phyloP scores from a whole-genome alignment of 1,140 invertebrate species.

The Paraescarpia echinospica region DNA sequence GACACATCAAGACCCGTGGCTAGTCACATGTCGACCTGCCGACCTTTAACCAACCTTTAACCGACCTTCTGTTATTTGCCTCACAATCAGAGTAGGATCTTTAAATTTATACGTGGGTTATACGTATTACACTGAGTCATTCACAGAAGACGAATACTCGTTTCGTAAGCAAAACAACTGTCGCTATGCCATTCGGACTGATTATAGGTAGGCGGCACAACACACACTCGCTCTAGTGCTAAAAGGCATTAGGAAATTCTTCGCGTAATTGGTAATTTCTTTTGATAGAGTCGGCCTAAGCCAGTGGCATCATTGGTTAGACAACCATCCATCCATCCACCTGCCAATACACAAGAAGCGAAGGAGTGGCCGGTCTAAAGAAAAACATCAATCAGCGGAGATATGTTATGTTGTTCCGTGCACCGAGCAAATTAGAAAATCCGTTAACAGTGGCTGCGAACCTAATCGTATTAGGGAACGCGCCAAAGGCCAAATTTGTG shows the following conservation, averaged over 20 bases:
- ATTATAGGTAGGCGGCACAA: not conserved
- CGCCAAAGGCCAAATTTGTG: not conserved
- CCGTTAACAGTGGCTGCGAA: not conserved
- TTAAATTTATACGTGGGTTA: not conserved
- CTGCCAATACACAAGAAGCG: not conserved
- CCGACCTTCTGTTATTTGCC: not conserved
- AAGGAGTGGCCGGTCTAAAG: not conserved
- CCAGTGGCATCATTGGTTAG: not conserved
- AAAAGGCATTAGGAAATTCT: not conserved
- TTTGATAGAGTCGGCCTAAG: not conserved
- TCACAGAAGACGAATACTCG: not conserved
- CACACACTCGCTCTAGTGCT: too few relatives aligned
- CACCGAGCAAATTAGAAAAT: not conserved
- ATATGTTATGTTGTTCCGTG: not conserved
- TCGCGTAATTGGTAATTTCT: not conserved
- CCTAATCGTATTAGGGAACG: not conserved
- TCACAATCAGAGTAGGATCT: not conserved
- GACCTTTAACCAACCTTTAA: not conserved
- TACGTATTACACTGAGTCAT: not conserved
- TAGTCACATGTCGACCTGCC: not conserved
- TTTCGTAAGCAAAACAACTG: not conserved
- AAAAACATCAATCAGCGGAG: not conserved
- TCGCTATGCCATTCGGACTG: not conserved
- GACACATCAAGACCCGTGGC: not conserved
- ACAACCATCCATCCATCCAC: not conserved